Conservation (phyloP, 2,797 vertebrate genomes). For the Coregonus sp. region DNA sequence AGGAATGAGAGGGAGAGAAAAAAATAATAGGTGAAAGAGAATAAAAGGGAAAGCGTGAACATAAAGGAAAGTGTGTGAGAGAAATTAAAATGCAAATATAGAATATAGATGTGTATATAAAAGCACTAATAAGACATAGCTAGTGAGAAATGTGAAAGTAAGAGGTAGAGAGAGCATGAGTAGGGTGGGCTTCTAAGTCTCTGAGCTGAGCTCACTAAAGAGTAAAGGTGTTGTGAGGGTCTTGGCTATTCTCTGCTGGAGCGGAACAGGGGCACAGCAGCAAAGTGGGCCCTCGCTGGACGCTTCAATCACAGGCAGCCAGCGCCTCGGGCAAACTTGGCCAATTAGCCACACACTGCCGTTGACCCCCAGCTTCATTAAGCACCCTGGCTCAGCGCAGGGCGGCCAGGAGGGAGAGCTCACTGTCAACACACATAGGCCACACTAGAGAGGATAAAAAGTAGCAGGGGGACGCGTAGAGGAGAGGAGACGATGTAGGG, state of each 20-base stretch:
- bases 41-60: neutral
- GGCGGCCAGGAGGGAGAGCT: slow-evolving; percentile 36
- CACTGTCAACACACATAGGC: slow-evolving; percentile 30
- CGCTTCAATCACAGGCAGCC: slow-evolving; percentile 76
- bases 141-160: neutral
- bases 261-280: slow-evolving; percentile 62
- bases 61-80: neutral
- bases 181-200: slow-evolving; percentile 51
- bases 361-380: slow-evolving; percentile 74
- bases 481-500: too few relatives aligned
- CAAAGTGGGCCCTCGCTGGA: slow-evolving; percentile 62
- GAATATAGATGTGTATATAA: slow-evolving; percentile 1
- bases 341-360: slow-evolving; percentile 77
- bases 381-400: slow-evolving; percentile 66
- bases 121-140: neutral
- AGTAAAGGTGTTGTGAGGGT: slow-evolving; percentile 36
- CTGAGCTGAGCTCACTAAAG: slow-evolving; percentile 49
- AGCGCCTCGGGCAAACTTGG: slow-evolving; percentile 72
- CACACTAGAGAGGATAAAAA: too few relatives aligned
- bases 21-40: slow-evolving; percentile 36
- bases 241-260: slow-evolving; percentile 46
- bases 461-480: too few relatives aligned
- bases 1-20: slow-evolving; percentile 48
- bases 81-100: too few relatives aligned
- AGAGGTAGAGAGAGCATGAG: slow-evolving; percentile 41